Conservation (phyloP, 37 sponge, comb jelly and placozoan genomes). For the Bolinopsis microptera region DNA sequence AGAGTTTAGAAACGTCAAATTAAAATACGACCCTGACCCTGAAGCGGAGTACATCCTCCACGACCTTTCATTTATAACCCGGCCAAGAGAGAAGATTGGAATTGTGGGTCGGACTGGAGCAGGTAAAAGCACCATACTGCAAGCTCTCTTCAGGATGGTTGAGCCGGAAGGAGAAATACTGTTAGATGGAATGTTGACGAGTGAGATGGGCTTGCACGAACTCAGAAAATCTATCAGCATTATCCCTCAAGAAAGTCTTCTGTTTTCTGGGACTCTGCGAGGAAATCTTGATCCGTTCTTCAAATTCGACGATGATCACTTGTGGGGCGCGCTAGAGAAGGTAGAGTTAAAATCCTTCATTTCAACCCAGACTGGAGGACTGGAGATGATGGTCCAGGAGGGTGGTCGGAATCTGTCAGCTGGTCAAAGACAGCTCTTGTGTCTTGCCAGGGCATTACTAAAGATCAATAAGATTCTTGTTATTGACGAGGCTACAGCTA, state of each 20-base stretch:
- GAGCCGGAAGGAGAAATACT: no score
- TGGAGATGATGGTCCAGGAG: no score
- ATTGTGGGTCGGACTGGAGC: no score
- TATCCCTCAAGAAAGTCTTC: no score
- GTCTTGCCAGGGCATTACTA: conserved; percentile 80
- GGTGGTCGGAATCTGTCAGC: no score
- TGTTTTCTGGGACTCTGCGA: conserved; percentile 87
- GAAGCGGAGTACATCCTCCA: conserved; percentile 12
- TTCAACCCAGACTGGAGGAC: conserved; percentile 47
- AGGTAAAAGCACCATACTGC: conserved; percentile 38
- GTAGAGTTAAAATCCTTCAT: conserved; percentile 74
- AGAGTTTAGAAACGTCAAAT: background rate
- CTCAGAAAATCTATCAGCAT: no score
- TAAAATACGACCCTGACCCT: background rate
- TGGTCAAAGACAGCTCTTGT: conserved; percentile 83
- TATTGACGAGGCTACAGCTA: conserved; percentile 86
- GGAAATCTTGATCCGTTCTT: conserved; percentile 91
- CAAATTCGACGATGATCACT: no score
- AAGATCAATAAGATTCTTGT: conserved; percentile 77
- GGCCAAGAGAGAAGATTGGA: conserved; percentile 60
- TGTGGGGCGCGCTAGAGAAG: no score
- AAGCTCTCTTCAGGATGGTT: no score
- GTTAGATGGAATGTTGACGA: no score
- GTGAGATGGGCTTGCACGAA: conserved; percentile 79
- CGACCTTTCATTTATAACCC: background rate